Evolutionary conservation across 2,888 invertebrate genomes (phyloP).

Genomic region (Drosophila buzzatii): DNA sequence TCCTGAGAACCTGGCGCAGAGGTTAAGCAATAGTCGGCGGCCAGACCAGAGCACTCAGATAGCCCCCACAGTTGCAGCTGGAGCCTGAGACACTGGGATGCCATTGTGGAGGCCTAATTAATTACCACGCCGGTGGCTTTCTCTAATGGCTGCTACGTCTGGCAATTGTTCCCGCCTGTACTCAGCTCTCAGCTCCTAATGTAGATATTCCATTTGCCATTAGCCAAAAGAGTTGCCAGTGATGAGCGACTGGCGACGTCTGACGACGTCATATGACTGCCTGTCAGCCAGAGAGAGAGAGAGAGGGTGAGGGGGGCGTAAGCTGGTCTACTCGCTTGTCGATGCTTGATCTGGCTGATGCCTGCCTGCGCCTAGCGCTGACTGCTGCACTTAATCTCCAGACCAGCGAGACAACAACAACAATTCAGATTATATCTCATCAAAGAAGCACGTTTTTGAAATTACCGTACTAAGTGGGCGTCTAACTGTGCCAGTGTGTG

Average conservation of each 20-base stretch:
- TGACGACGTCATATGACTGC: conserved; percentile 68
- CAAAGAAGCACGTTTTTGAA: conserved; percentile 84
- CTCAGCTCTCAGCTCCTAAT: conserved; percentile 54
- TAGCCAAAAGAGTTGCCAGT: conserved; percentile 42
- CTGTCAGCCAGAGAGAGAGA: background rate
- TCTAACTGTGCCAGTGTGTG: conserved; percentile 73
- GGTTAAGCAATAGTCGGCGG: conserved; percentile 64
- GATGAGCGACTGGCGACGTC: conserved; percentile 43
- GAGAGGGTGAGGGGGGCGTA: background rate
- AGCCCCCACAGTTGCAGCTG: conserved; percentile 39
- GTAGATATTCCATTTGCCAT: conserved; percentile 71
- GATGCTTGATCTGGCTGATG: conserved; percentile 39
- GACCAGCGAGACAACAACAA: conserved; percentile 46
- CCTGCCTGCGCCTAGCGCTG: conserved; percentile 35
- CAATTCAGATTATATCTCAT: conserved; percentile 82
- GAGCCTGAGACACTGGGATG: conserved; percentile 27
- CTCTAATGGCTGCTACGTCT: conserved; percentile 62
- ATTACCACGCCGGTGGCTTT: conserved; percentile 74
- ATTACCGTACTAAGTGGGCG: conserved; percentile 85
- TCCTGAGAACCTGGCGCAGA: conserved; percentile 69
- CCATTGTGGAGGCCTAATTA: conserved; percentile 71
- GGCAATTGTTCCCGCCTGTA: conserved; percentile 21
- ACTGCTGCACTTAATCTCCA: conserved; percentile 73
- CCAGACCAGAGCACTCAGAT: conserved; percentile 38
- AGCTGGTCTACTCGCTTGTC: conserved; percentile 17